phyloP scores from a whole-genome alignment of 2,888 invertebrate species.

The Melanotus villosus region DNA sequence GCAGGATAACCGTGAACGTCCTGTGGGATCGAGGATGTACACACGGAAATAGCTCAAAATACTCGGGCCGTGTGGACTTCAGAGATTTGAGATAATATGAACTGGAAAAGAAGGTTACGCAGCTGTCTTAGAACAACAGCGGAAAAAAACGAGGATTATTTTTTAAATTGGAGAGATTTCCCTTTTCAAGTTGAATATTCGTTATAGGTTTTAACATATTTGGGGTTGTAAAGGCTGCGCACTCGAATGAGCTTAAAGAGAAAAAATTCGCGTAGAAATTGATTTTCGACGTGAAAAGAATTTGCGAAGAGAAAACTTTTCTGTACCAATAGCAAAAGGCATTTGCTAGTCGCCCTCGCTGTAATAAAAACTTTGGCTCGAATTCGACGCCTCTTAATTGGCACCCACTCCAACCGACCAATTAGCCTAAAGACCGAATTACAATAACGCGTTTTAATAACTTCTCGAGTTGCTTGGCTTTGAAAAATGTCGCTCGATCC shows the following conservation, averaged over 20 bases:
- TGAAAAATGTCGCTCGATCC: not conserved
- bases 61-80: constrained; percentile 50
- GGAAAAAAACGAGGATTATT: not conserved
- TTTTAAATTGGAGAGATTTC: not conserved
- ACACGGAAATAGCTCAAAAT: constrained; percentile 50
- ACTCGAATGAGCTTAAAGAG: not conserved
- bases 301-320: not conserved
- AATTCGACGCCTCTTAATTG: constrained; percentile 16
- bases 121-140: too few relatives aligned
- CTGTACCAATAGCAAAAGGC: constrained; percentile 3
- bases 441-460: constrained; percentile 6
- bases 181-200: not conserved
- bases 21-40: constrained; percentile 49
- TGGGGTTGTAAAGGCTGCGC: not conserved
- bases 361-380: constrained; percentile 16
- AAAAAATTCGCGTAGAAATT: constrained; percentile 7
- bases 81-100: constrained; percentile 46
- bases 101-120: constrained; percentile 9
- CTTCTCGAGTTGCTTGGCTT: not conserved
- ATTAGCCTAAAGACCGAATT: constrained; percentile 23
- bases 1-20: constrained; percentile 55
- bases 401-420: constrained; percentile 14
- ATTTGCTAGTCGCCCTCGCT: constrained; percentile 12
- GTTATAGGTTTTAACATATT: constrained; percentile 9
- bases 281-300: constrained; percentile 22